Evolutionary conservation across 2,888 invertebrate genomes (phyloP).

Genomic region (Drosophila stalkeri): DNA sequence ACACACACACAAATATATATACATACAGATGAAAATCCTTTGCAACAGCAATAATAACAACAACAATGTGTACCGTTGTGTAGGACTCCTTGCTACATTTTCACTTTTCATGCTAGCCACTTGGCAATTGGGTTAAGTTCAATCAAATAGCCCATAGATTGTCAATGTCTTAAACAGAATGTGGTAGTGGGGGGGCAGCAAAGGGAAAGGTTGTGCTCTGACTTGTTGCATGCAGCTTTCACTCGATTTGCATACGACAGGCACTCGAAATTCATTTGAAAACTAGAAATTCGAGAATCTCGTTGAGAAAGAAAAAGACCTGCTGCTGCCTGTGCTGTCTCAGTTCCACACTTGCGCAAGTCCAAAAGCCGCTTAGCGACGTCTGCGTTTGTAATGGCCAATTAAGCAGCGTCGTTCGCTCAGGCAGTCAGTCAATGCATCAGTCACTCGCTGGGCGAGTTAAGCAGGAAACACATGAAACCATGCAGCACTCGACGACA

Average conservation of each 20-base stretch:
- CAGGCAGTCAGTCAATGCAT: slow-evolving; percentile 27
- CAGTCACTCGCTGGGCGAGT: slow-evolving; percentile 47
- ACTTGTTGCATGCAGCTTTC: slow-evolving; percentile 72
- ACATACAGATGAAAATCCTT: slow-evolving; percentile 17
- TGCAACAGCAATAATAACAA: not conserved
- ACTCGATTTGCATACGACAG: slow-evolving; percentile 76
- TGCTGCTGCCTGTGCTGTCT: not conserved
- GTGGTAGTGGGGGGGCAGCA: no score
- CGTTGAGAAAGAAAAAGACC: slow-evolving; percentile 3
- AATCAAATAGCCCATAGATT: slow-evolving; percentile 28
- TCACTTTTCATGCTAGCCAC: slow-evolving; percentile 32
- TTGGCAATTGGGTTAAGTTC: slow-evolving; percentile 49
- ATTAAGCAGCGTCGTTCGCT: slow-evolving; percentile 65
- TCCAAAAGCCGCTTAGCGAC: slow-evolving; percentile 62
- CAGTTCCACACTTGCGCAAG: slow-evolving; percentile 38
- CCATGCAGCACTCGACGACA: slow-evolving; percentile 46
- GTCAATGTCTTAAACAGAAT: slow-evolving; percentile 21
- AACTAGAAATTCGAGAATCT: slow-evolving; percentile 53
- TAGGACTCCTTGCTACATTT: slow-evolving; percentile 14
- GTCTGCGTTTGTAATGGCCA: slow-evolving; percentile 67
- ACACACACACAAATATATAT: not conserved
- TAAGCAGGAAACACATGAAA: slow-evolving; percentile 69
- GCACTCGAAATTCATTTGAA: slow-evolving; percentile 46
- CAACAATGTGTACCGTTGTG: not conserved
- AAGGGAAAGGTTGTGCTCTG: not conserved